Percentiles rank a stretch among this genome's conserved stretches.
These are phyloP conservation scores for Lasioglossum baleicum DNA, from an alignment of 1,140 invertebrate genomes.

Conservation along the genomic window DNA sequence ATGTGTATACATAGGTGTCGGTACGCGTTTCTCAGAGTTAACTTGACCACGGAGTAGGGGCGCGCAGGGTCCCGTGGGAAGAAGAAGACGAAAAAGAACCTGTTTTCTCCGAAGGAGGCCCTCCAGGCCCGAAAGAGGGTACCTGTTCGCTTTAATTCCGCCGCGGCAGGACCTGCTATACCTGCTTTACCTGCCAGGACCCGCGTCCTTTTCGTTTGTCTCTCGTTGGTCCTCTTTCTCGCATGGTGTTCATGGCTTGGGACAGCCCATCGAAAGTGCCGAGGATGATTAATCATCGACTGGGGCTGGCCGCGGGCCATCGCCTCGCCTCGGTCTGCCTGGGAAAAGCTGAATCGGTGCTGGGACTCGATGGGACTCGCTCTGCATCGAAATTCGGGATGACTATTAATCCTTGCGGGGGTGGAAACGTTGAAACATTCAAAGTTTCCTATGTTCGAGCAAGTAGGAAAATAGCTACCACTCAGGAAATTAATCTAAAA, in stretches of 20 bases:
- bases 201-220: constrained; percentile 17
- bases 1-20: too few relatives aligned
- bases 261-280: constrained; percentile 8
- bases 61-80: constrained; percentile 53
- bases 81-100: constrained; percentile 69
- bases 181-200: constrained; percentile 28
- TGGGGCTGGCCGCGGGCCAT: not conserved
- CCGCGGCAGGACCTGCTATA: constrained; percentile 65
- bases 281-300: constrained; percentile 27
- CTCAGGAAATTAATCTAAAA: too few relatives aligned
- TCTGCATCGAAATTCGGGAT: not conserved
- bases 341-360: not conserved
- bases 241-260: not conserved
- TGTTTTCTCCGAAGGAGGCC: constrained; percentile 67
- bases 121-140: constrained; percentile 58
- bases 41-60: constrained; percentile 56
- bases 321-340: not conserved
- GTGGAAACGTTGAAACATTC: not conserved
- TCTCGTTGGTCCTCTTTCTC: not conserved
- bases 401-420: not conserved
- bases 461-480: too few relatives aligned
- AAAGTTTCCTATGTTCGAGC: too few relatives aligned
- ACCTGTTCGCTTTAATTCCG: constrained; percentile 74
- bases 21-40: constrained; percentile 49
- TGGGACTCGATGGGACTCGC: not conserved